Evolutionary conservation across 2,113 vertebrate genomes (phyloP).

Genomic region (Hylia prasina): DNA sequence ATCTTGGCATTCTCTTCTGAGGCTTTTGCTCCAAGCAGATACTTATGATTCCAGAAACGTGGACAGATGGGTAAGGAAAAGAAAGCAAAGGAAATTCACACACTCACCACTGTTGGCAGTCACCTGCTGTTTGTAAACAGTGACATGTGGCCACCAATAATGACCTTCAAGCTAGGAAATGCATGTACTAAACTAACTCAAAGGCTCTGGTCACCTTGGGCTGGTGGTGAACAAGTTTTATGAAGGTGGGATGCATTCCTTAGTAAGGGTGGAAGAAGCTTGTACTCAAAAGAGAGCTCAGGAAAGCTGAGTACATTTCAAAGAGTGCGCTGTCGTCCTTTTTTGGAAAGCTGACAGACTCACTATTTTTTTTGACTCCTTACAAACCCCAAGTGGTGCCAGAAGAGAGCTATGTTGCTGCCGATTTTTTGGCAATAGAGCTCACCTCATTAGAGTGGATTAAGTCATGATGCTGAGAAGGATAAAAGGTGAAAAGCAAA

Average conservation of each 20-base stretch:
- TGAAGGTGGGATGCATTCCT: neutral
- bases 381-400: conserved; percentile 47
- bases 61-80: conserved; percentile 72
- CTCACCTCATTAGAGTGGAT: conserved; percentile 85
- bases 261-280: neutral
- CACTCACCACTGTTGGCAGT: conserved; percentile 50
- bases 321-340: conserved; percentile 14
- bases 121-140: conserved; percentile 75
- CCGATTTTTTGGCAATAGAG: conserved; percentile 67
- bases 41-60: neutral
- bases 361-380: conserved; percentile 50
- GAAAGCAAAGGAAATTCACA: conserved; percentile 50
- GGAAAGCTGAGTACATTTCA: conserved; percentile 19
- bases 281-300: neutral
- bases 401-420: conserved; percentile 47
- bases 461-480: conserved; percentile 79
- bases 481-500: conserved; percentile 80
- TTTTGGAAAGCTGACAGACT: conserved; percentile 72
- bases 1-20: neutral
- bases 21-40: neutral
- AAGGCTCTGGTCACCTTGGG: neutral
- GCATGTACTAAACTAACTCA: neutral
- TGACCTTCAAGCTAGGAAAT: conserved; percentile 69
- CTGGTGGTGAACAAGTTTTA: neutral
- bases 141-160: conserved; percentile 74